Base-by-base conservation (phyloP, 23 tunicate species). In the Trididemnum miniatum region DNA sequence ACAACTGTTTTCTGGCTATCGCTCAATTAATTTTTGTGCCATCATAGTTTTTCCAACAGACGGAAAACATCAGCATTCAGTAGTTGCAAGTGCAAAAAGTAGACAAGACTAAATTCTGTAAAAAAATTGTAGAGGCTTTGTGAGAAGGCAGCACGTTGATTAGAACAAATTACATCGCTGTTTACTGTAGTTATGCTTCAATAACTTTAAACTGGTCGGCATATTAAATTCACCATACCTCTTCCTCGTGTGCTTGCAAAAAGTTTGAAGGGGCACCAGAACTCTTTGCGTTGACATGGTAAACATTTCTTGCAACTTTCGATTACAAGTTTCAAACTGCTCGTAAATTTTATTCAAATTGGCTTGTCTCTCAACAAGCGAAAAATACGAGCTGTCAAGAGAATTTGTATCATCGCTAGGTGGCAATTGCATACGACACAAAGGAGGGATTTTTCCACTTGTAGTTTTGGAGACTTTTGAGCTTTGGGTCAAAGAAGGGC, bases 261-360 rank as follows among this genome's bases (percentile, higher is more conserved):
- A 92, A n/a, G 84, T 80, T 33, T 92, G 85, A 22, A 92, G 71
- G 3, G 91, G 91, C 0, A 92, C 89, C 39, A 92, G 51, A 35
- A 86, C 87, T 32, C 72, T 59, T 60, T 92, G 97, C n/a, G 97
- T 83, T 63, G 83, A 83, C 15, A 72, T 67, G 0, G 86, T 60
- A 57, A 86, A 92, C 69, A 79, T 72, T 59, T 59, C 84, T 51
- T 87, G 97, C 72, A 92, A 35, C 20, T 77, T 71, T 9, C 71
- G 44, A 12, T 75, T 37, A 26, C 83, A 59, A 0, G 51, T 80
- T 33, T 92, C 91, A 15, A 83, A 81, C 37, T 83, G 81, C 72
- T 83, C 97, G 50, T 34, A 31, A 66, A 83, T 87, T 15, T 65
- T 82, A 27, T 35, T 60, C 83, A 87, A 34, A 31, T 62, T 65